phyloP scores from a whole-genome alignment of 2,113 vertebrate species.

The Ahaetulla prasina region DNA sequence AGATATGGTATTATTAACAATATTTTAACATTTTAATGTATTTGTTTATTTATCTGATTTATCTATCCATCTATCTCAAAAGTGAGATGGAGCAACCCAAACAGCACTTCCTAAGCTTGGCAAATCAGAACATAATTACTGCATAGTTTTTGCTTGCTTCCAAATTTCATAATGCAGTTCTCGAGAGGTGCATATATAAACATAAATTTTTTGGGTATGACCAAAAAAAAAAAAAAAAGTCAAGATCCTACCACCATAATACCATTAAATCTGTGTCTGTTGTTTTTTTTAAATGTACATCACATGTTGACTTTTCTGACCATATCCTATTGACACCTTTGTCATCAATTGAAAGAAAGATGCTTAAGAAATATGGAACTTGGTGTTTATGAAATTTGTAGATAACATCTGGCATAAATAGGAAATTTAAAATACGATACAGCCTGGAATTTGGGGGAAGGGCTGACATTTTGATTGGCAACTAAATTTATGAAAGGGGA shows the following conservation, averaged over 20 bases:
- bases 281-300: neutral
- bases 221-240: too few relatives aligned
- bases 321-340: neutral
- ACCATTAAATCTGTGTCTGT: neutral
- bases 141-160: neutral
- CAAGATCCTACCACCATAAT: neutral
- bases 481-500: neutral
- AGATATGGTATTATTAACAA: neutral
- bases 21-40: neutral
- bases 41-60: neutral
- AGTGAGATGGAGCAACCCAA: neutral
- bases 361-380: neutral
- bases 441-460: neutral
- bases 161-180: neutral
- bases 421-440: neutral
- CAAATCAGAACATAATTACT: neutral
- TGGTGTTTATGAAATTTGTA: neutral
- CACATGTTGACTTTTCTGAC: neutral
- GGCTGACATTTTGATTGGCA: neutral
- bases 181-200: neutral
- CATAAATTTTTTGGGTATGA: neutral
- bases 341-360: neutral
- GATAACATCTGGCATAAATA: neutral
- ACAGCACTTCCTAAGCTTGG: neutral
- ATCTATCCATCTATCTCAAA: neutral